These are phyloP conservation scores for Oceanodroma tethys DNA, from an alignment of 2,113 vertebrate genomes.

Conservation along the genomic window DNA sequence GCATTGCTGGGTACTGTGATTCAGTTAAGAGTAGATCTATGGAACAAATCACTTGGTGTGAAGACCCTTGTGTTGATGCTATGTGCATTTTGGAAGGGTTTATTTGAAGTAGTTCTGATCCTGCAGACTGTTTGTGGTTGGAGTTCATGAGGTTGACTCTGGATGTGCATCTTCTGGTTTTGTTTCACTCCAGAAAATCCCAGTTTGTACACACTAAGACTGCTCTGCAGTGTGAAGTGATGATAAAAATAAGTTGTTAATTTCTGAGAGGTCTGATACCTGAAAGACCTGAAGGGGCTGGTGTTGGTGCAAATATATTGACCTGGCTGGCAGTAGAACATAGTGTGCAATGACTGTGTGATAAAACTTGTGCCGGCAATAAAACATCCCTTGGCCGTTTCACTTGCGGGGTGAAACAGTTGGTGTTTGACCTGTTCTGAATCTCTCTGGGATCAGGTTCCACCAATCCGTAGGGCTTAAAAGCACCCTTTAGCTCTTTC, in stretches of 20 bases:
- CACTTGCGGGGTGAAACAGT: background rate
- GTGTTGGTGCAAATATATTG: background rate
- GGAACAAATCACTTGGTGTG: background rate
- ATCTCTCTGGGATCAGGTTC: background rate
- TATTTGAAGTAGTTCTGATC: background rate
- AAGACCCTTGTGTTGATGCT: background rate
- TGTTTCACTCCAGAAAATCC: background rate
- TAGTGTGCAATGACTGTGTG: background rate
- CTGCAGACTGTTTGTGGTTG: background rate
- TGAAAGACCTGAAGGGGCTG: background rate
- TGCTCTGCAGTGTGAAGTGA: background rate
- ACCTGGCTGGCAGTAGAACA: background rate
- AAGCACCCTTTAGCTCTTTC: background rate
- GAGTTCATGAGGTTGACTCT: background rate
- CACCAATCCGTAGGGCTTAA: background rate
- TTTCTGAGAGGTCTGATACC: background rate
- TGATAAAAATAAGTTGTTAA: background rate
- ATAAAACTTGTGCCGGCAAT: background rate
- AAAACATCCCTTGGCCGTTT: background rate
- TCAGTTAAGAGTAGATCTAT: background rate
- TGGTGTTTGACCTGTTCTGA: background rate
- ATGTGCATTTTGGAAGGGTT: background rate
- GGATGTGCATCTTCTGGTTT: background rate
- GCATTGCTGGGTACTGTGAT: background rate
- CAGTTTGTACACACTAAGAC: background rate